Conservation (phyloP, 2,888 invertebrate genomes). For the Andrena haemorrhoa region DNA sequence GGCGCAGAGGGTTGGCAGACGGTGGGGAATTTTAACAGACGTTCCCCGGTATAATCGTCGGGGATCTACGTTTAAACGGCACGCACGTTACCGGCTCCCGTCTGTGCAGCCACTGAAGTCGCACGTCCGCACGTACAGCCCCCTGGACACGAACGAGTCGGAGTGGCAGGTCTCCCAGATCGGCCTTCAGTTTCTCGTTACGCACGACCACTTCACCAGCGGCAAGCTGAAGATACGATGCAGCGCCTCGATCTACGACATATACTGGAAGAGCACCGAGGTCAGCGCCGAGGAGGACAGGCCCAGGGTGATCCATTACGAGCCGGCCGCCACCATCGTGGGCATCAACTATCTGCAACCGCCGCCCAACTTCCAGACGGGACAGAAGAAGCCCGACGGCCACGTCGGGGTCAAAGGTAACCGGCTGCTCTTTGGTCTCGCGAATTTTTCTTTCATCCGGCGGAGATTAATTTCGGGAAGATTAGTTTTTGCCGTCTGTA, state of each 20-base stretch:
- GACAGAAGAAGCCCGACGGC: slow-evolving; percentile 82
- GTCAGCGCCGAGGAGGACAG: slow-evolving; percentile 88
- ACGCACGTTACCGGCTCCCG: not conserved
- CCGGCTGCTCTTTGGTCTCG: not conserved
- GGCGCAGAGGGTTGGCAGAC: not conserved
- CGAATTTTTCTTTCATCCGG: not conserved
- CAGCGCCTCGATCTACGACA: slow-evolving; percentile 88
- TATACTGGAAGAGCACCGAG: slow-evolving; percentile 89
- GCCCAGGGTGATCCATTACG: slow-evolving; percentile 76
- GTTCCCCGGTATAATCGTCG: slow-evolving; percentile 7
- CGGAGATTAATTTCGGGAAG: not conserved
- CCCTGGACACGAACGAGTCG: slow-evolving; percentile 79
- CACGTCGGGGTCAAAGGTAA: slow-evolving; percentile 83
- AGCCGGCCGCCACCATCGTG: slow-evolving; percentile 80
- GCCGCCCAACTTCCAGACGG: slow-evolving; percentile 83
- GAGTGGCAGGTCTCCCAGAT: slow-evolving; percentile 86
- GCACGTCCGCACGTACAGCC: slow-evolving; percentile 78
- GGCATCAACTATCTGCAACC: slow-evolving; percentile 83
- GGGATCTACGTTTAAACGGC: not conserved
- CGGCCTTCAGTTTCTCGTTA: slow-evolving; percentile 86
- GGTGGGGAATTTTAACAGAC: slow-evolving; percentile 34
- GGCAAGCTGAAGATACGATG: slow-evolving; percentile 88
- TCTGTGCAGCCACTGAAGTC: slow-evolving; percentile 73
- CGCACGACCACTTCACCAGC: slow-evolving; percentile 85
- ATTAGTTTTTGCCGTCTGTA: too few species aligned